Base-by-base conservation (phyloP, 2,113 vertebrate species). In the Carassius gibelio region DNA sequence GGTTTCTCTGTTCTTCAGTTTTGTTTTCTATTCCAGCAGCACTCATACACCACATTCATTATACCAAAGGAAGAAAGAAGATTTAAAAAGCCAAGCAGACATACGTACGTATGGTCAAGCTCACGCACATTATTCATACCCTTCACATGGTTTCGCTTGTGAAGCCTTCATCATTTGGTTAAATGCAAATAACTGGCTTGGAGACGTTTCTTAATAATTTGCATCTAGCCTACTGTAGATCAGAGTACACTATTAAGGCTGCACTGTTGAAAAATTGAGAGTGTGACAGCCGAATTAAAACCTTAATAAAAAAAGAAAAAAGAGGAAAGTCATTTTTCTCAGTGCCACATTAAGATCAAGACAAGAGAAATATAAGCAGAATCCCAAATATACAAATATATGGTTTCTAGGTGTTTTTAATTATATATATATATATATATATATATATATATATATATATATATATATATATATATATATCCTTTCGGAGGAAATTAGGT, bases 181-280 rank as follows among this genome's bases (percentile, higher is more conserved):
- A 91, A 84, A 92, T 92, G 90, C 91, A 92, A 92, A 92, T 92
- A 81, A 83, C 66, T 83, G 86, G 87, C 87, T 88, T 87, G 88
- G 88, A 87, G 91, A 90, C 90, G 91, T 92, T 92, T 91, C 89
- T 89, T 42, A 45, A 75, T 88, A 21, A 92, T 92, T 92, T 92
- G 91, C 91, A 92, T 92, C 84, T 84, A 89, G 42, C 42, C 42
- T 48, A 48, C 88, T 85, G 82, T 88, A 90, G 87, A 90, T 90
- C 88, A 91, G 80, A 88, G 45, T 82, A 87, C 83, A 83, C 38
- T 57, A 81, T 79, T 84, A 45, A 57, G n/a, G 38, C 80, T 81
- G 69, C 84, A 81, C 69, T 69, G 66, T 61, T 75, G 66, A 71
- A 76, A 81, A 77, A 72, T 71, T 68, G 34, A 36, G 48, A n/a